These are phyloP conservation scores for Chaenocephalus aceratus DNA, from an alignment of 2,113 vertebrate species.

Conservation along the genomic window DNA sequence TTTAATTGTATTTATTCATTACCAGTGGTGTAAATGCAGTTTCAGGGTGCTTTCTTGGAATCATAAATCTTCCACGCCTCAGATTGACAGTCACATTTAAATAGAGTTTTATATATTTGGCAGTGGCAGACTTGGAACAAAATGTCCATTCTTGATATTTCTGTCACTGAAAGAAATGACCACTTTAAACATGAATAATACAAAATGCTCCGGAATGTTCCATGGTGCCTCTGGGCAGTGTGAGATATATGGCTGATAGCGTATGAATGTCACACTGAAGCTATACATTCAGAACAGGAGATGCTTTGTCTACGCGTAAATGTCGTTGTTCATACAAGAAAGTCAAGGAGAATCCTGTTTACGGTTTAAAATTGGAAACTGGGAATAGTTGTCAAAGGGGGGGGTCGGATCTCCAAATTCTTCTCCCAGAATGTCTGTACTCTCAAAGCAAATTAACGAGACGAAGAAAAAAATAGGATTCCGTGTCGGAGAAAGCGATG, in stretches of 20 bases:
- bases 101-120: background rate
- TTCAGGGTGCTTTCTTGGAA: background rate
- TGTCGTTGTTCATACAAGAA: slow-evolving; percentile 36
- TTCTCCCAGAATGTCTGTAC: slow-evolving; percentile 77
- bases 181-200: background rate
- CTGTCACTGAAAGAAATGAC: background rate
- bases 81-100: background rate
- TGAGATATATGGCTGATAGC: background rate
- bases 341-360: slow-evolving; percentile 79
- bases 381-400: slow-evolving; percentile 48
- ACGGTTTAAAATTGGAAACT: slow-evolving; percentile 86
- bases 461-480: slow-evolving; percentile 71
- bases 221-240: background rate
- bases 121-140: too few species aligned
- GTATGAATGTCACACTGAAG: slow-evolving; percentile 17
- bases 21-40: background rate
- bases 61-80: background rate
- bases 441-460: slow-evolving; percentile 95
- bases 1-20: background rate
- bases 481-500: slow-evolving; percentile 80
- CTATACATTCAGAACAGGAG: slow-evolving; percentile 40
- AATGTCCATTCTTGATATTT: background rate
- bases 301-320: slow-evolving; percentile 40
- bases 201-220: background rate
- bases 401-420: slow-evolving; percentile 7